phyloP scores from a whole-genome alignment of 2,888 invertebrate species.

The Blastobasis adustella region DNA sequence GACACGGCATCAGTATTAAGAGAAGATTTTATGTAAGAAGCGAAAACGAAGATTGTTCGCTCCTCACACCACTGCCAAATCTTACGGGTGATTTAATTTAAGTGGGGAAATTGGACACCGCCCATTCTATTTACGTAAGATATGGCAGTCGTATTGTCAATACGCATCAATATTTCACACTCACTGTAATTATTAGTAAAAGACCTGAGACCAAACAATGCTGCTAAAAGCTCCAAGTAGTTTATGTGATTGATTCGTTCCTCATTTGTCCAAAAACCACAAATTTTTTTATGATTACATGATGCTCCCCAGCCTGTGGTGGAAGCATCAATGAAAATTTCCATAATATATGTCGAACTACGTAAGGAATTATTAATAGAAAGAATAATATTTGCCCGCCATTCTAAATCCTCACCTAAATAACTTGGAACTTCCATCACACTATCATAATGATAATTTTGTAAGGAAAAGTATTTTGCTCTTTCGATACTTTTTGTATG shows the following conservation, averaged over 20 bases:
- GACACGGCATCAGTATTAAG: conserved; percentile 2
- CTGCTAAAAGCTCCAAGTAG: not conserved
- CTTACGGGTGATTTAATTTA: not conserved
- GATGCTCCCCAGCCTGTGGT: not conserved
- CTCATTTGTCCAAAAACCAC: not conserved
- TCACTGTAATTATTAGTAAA: not conserved
- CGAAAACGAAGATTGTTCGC: not conserved
- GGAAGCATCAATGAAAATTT: conserved; percentile 1
- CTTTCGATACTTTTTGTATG: conserved; percentile 1
- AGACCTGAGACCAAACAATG: not conserved
- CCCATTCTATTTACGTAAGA: not conserved
- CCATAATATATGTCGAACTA: not conserved
- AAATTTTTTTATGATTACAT: not conserved
- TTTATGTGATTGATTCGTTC: not conserved
- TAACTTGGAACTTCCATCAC: not conserved
- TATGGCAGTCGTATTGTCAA: conserved; percentile 10
- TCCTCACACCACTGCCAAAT: conserved; percentile 8
- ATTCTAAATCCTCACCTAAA: not conserved
- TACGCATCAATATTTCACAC: not conserved
- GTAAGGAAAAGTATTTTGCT: not conserved
- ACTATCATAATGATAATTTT: not conserved
- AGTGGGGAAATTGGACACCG: not conserved
- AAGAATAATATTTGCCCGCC: not conserved
- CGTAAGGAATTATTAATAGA: not conserved
- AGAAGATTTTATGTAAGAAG: conserved; percentile 4